These are phyloP conservation scores for Sericinus montela DNA, from an alignment of 2,888 invertebrate genomes.

Conservation along the genomic window DNA sequence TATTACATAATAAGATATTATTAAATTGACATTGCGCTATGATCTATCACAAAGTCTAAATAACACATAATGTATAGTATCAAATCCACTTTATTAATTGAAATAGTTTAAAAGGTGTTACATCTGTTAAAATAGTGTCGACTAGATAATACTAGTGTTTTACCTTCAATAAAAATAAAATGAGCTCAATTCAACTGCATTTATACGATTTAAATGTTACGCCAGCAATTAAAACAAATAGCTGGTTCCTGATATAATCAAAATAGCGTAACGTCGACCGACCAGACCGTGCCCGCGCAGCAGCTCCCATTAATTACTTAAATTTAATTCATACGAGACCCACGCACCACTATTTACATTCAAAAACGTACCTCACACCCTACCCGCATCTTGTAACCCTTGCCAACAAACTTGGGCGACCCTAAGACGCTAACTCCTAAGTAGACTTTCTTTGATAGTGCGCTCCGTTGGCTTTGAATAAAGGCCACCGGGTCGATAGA, in stretches of 20 bases:
- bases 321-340: slow-evolving; percentile 77
- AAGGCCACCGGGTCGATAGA: slow-evolving; percentile 75
- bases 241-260: slow-evolving; percentile 36
- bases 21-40: too few relatives aligned
- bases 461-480: slow-evolving; percentile 72
- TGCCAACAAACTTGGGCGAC: slow-evolving; percentile 68
- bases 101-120: too few relatives aligned
- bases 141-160: too few relatives aligned
- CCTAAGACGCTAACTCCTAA: slow-evolving; percentile 76
- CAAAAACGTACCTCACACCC: slow-evolving; percentile 65
- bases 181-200: not conserved
- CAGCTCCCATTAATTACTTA: slow-evolving; percentile 74
- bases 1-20: too few relatives aligned
- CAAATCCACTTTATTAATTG: too few relatives aligned
- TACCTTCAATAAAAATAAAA: too few relatives aligned
- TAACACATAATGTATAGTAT: too few relatives aligned
- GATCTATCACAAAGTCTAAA: too few relatives aligned
- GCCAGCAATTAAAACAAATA: slow-evolving; percentile 38
- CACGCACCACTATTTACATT: slow-evolving; percentile 73
- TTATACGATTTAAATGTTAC: slow-evolving; percentile 1
- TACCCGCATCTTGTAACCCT: slow-evolving; percentile 72
- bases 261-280: slow-evolving; percentile 35
- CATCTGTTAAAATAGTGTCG: too few relatives aligned
- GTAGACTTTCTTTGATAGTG: slow-evolving; percentile 78
- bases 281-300: slow-evolving; percentile 30